These are phyloP conservation scores for Columbina picui DNA, from an alignment of 2,113 vertebrate species.

Conservation along the genomic window DNA sequence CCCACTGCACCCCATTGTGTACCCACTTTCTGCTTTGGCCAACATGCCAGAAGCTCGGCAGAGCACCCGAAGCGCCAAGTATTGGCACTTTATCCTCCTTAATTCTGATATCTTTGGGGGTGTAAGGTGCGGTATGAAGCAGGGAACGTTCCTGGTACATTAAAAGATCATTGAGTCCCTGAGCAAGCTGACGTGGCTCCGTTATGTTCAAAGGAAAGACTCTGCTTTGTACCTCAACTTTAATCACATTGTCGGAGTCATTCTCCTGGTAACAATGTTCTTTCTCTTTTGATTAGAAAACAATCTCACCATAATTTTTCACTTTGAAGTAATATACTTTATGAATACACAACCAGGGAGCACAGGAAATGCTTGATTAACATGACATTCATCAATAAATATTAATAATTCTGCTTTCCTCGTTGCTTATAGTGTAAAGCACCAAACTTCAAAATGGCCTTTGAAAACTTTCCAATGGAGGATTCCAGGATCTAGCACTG, in stretches of 20 bases:
- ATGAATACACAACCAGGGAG: neutral
- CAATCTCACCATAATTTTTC: neutral
- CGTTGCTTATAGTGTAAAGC: neutral
- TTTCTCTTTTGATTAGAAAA: constrained; percentile 3
- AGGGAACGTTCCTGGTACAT: neutral
- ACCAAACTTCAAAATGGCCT: neutral
- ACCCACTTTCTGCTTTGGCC: neutral
- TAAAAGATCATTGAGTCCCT: neutral
- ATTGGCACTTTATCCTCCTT: neutral
- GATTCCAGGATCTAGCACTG: neutral
- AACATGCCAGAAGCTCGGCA: neutral
- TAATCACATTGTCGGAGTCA: neutral
- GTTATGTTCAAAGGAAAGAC: neutral
- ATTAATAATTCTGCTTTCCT: neutral
- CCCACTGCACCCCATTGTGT: neutral
- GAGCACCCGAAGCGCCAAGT: neutral
- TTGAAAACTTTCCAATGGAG: neutral
- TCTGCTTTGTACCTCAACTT: neutral
- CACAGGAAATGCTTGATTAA: neutral
- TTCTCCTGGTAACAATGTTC: constrained; percentile 45
- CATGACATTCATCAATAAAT: neutral
- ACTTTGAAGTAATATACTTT: neutral
- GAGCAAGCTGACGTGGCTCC: neutral
- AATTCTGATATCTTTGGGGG: neutral
- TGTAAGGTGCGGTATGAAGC: neutral